Evolutionary conservation across 2,113 vertebrate species (phyloP).

Genomic region (Talpa occidentalis): DNA sequence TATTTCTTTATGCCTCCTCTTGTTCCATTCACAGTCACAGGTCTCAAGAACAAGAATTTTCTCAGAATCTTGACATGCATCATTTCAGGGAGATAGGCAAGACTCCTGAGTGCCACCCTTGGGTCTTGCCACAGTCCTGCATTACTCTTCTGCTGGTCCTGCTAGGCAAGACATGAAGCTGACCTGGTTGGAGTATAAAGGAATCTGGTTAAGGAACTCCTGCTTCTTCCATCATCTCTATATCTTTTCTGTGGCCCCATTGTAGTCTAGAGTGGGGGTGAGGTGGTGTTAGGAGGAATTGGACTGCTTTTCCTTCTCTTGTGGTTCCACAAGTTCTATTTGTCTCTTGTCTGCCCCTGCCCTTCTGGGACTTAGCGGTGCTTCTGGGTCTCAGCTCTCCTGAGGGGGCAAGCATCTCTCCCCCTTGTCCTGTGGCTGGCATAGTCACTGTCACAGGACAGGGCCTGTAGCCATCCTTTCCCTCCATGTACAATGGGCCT

Average conservation of each 20-base stretch:
- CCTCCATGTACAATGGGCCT: constrained; percentile 32
- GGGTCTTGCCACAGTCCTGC: background rate
- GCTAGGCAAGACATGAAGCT: background rate
- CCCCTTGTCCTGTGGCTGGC: background rate
- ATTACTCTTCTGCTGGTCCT: background rate
- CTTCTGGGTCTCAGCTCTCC: background rate
- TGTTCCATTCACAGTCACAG: background rate
- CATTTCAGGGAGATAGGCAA: background rate
- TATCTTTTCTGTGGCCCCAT: background rate
- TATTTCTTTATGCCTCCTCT: background rate
- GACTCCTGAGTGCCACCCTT: background rate
- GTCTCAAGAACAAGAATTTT: constrained; percentile 15
- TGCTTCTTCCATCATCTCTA: background rate
- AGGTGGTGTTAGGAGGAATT: background rate
- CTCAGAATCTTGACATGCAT: background rate
- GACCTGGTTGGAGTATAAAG: background rate
- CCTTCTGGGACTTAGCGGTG: background rate
- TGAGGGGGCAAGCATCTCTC: background rate
- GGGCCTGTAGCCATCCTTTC: constrained; percentile 4
- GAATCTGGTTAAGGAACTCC: background rate
- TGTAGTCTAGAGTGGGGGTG: background rate
- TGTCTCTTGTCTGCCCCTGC: background rate
- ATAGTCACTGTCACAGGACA: constrained; percentile 71
- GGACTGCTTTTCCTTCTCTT: background rate
- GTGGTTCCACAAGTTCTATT: background rate